Evolutionary conservation across 1,140 invertebrate genomes (phyloP).

Genomic region (Samia ricini): DNA sequence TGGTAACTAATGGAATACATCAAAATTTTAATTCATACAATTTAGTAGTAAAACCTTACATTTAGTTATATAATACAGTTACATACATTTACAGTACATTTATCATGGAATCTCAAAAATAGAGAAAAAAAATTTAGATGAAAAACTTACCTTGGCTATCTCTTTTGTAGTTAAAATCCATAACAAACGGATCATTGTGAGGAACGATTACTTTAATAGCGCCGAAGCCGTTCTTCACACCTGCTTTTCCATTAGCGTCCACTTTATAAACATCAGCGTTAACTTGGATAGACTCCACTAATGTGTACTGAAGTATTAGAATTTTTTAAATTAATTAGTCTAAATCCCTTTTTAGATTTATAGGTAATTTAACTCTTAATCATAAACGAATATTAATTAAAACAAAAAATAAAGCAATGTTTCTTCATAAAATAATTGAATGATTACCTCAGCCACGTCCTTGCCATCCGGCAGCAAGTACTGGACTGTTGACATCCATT

Average conservation of each 20-base stretch:
- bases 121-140: neutral
- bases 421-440: neutral
- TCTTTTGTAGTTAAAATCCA: constrained; percentile 59
- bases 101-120: too few species aligned
- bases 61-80: too few species aligned
- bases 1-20: too few species aligned
- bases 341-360: too few species aligned
- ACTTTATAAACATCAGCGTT: constrained; percentile 63
- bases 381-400: too few species aligned
- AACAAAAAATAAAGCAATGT: constrained; percentile 14
- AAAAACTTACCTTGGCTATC: constrained; percentile 38
- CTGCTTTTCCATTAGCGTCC: constrained; percentile 59
- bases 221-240: constrained; percentile 72
- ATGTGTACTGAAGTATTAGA: constrained; percentile 59
- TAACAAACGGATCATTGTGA: constrained; percentile 41
- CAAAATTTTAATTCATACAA: too few species aligned
- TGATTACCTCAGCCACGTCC: constrained; percentile 48
- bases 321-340: too few species aligned
- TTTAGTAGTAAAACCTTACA: too few species aligned
- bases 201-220: constrained; percentile 76
- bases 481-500: constrained; percentile 43
- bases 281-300: constrained; percentile 60
- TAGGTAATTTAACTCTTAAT: too few species aligned
- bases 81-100: too few species aligned
- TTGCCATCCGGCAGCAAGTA: constrained; percentile 50